A percentile compares a stretch with the other conserved stretches of the same genome.
These are phyloP conservation scores for Apostichopus parvimensis DNA, from an alignment of 35 echinoderm and acorn worm species.

Conservation along the genomic window DNA sequence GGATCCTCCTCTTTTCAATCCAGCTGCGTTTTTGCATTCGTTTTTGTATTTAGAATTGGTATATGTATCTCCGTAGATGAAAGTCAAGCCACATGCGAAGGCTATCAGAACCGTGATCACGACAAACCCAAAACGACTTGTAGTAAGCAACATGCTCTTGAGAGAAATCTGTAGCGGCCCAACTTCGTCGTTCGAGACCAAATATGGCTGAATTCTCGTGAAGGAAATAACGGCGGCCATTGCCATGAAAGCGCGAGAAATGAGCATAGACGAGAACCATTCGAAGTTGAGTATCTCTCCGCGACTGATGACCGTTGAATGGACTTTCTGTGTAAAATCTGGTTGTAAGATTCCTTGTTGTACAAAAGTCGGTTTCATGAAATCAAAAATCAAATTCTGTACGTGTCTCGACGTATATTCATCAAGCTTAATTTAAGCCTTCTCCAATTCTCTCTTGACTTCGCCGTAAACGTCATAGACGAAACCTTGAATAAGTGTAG, in stretches of 20 bases:
- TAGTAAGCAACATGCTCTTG: slow-evolving; percentile 67
- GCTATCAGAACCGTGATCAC: slow-evolving; percentile 68
- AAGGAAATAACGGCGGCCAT: slow-evolving; percentile 61
- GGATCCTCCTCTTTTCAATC: slow-evolving; percentile 46
- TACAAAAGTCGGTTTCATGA: slow-evolving; percentile 6
- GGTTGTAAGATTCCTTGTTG: not conserved
- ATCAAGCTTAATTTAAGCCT: not conserved
- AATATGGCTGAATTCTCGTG: slow-evolving; percentile 64
- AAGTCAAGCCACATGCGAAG: slow-evolving; percentile 73
- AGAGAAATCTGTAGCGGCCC: slow-evolving; percentile 80
- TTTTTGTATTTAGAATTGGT: not conserved
- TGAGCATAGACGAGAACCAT: slow-evolving; percentile 8
- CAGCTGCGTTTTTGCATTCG: slow-evolving; percentile 24
- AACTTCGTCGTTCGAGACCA: slow-evolving; percentile 68
- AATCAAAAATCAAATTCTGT: not conserved
- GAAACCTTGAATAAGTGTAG: slow-evolving; percentile 5
- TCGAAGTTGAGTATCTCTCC: not conserved
- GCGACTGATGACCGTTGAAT: not conserved
- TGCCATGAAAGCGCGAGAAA: slow-evolving; percentile 58
- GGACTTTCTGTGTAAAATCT: not conserved
- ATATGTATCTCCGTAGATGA: slow-evolving; percentile 64
- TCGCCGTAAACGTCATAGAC: not conserved
- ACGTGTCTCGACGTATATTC: not conserved
- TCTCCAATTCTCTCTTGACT: slow-evolving; percentile 31
- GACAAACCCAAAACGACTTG: slow-evolving; percentile 71